A percentile compares a stretch with the other conserved stretches of the same genome.
phyloP scores from a whole-genome alignment of 2,888 invertebrate genomes.

The Philhelius pedissequus region DNA sequence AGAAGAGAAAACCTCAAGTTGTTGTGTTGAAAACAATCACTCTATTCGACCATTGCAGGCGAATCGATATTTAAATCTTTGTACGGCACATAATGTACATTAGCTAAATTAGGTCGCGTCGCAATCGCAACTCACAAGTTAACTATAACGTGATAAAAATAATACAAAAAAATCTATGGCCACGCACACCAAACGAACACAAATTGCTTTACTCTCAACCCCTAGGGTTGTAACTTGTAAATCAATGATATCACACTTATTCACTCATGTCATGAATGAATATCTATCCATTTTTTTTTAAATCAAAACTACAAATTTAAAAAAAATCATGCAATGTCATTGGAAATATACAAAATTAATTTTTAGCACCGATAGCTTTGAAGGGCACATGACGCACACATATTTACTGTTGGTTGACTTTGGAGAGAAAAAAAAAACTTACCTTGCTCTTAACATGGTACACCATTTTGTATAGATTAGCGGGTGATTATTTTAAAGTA shows the following conservation, averaged over 20 bases:
- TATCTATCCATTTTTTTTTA: background rate
- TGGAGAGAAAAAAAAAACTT: slow-evolving; percentile 66
- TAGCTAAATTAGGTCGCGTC: background rate
- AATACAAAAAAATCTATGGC: background rate
- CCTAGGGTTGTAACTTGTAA: background rate
- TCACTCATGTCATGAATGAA: background rate
- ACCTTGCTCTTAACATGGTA: slow-evolving; percentile 75
- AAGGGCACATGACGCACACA: background rate
- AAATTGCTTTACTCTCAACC: background rate
- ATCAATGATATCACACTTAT: slow-evolving; percentile 39
- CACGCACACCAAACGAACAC: slow-evolving; percentile 13
- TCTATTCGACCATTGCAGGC: background rate
- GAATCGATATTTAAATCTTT: slow-evolving; percentile 22
- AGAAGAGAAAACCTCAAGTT: background rate
- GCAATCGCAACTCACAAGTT: too few relatives aligned
- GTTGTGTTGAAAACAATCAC: background rate
- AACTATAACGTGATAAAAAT: background rate
- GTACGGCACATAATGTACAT: background rate
- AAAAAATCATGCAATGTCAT: background rate
- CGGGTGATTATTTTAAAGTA: slow-evolving; percentile 25
- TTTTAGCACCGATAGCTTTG: background rate
- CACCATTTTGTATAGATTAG: slow-evolving; percentile 74
- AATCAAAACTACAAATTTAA: background rate
- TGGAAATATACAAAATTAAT: background rate
- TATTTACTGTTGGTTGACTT: background rate